These are phyloP conservation scores for Xiphias gladius DNA, from an alignment of 2,113 vertebrate species.

Conservation along the genomic window DNA sequence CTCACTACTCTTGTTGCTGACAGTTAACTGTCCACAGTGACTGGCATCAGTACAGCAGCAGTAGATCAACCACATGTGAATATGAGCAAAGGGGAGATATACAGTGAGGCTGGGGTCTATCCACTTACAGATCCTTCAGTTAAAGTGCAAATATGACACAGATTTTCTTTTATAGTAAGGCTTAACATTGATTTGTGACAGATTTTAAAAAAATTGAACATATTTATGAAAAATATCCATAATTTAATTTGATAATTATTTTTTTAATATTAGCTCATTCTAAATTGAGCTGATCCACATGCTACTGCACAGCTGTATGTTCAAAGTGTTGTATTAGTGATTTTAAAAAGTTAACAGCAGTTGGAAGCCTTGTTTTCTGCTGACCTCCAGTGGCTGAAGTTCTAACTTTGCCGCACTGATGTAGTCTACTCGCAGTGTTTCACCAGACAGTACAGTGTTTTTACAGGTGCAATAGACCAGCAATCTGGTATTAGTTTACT, in stretches of 20 bases:
- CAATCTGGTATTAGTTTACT: not conserved
- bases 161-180: not conserved
- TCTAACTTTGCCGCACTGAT: not conserved
- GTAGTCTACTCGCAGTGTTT: not conserved
- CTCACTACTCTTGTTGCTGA: conserved; percentile 56
- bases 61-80: conserved; percentile 25
- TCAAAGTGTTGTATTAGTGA: not conserved
- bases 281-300: not conserved
- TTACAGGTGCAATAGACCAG: not conserved
- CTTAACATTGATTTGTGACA: not conserved
- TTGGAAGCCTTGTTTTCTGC: conserved; percentile 14
- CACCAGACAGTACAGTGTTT: not conserved
- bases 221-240: not conserved
- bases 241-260: not conserved
- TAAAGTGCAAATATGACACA: not conserved
- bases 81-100: conserved; percentile 53
- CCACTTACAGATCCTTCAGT: not conserved
- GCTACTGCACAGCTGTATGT: not conserved
- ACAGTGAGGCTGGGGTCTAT: not conserved
- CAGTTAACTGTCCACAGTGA: conserved; percentile 75
- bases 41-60: conserved; percentile 58
- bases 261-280: not conserved
- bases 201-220: not conserved
- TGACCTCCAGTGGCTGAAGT: conserved; percentile 30
- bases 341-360: not conserved